Base-by-base conservation (phyloP, 2,888 invertebrate species). In the Sabatieria punctata region DNA sequence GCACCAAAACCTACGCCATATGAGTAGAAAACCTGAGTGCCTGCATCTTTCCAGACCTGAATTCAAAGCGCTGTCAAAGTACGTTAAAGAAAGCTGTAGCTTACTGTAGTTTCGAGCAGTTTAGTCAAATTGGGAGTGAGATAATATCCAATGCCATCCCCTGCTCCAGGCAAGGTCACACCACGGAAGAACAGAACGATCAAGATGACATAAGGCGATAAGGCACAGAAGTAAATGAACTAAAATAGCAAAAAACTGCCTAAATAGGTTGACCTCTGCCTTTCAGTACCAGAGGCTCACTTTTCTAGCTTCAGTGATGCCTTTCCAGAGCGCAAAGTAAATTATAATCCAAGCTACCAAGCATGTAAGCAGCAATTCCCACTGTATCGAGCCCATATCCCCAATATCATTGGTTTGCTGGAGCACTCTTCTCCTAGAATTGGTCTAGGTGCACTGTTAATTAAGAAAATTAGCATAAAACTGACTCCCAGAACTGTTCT, bases 271-370 rank as follows among this genome's bases (percentile, higher is more conserved):
- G n/a, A n/a, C n/a, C n/a, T n/a, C n/a, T n/a, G n/a, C n/a, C n/a
- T n/a, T n/a, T n/a, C n/a, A n/a, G n/a, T n/a, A n/a, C n/a, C n/a
- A n/a, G n/a, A n/a, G n/a, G n/a, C n/a, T n/a, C n/a, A 60, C 62
- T 55, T 63, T 63, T 47, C 61, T 52, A 2, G 64, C 65, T 33
- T 64, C 53, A 18, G 63, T 65, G 42, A 64, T 65, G 21, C 64
- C 64, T 41, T 63, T 64, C 60, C 63, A 64, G n/a, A 64, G 50
- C 8, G 61, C 61, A 49, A 65, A 63, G 49, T 64, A 64, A 45
- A 65, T 55, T 36, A 63, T 49, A n/a, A 60, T 33, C 64, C 64
- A 64, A 2, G 62, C 55, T 15, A 55, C 43, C 15, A 53, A 40
- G 56, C 42, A 21, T 13, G 46, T 49, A 27, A 51, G 51, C 21